Base-by-base conservation (phyloP, 2,888 invertebrate genomes). In the Tryphoninae sp. region DNA sequence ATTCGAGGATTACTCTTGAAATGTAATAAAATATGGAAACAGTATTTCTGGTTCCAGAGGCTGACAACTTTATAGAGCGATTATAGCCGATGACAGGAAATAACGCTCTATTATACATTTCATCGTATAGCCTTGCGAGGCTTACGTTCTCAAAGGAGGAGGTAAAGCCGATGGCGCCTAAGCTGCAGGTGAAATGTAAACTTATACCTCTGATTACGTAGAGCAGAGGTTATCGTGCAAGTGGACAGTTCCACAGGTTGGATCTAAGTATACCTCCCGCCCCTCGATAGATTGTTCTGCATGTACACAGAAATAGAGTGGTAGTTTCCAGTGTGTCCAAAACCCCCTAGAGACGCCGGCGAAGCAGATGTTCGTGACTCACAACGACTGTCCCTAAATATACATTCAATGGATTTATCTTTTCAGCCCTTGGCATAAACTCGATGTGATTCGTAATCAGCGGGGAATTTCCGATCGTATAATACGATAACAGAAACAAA, bases 311-410 rank as follows among this genome's bases (percentile, higher is more conserved):
- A 59, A 22, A 26, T 13, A 59, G 22, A 23, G 77, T 19, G 11
- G 33, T 49, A 61, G 58, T 78, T 61, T 16, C 13, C 59, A 72
- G 61, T 51, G 64, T 68, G 74, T 69, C 69, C 69, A 74, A 58
- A 58, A 51, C 26, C 23, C 16, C 13, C 22, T 71, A 19, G 49
- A 53, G 62, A 45, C 73, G 23, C 45, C 59, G 16, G 55, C 33
- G 62, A 69, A 69, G 69, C 73, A 78, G 80, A 82, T 80, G 75
- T 81, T 81, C 72, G 79, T 81, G 83, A 81, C 79, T 78, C 67
- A 83, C 64, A 65, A 51, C 40, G 22, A 51, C 67, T 42, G 16
- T 68, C 78, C 61, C 51, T 71, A 55, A 64, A 55, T 75, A 58
- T 61, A 65, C 61, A 33, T 33, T 33, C 33, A 6, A 33, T 33